Evolutionary conservation across 2,113 vertebrate species (phyloP), one percentile per base, ranked within the genome.

Genomic region (Uria lomvia): DNA sequence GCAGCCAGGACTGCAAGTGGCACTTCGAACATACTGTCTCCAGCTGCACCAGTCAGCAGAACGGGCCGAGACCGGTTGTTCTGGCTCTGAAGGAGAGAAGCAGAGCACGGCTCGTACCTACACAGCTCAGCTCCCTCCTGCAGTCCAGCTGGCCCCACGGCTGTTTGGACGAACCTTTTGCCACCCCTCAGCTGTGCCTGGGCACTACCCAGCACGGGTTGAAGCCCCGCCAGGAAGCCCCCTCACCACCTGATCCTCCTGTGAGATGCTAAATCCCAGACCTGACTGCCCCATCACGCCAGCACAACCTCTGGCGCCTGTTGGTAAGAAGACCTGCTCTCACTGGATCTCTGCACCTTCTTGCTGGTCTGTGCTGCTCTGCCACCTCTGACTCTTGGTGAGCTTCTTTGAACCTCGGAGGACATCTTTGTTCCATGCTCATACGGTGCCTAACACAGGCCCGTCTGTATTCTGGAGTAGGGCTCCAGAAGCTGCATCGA

Each of bases 121-220:
- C 23, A 7, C 8, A 9, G 72, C 65, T 63, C 3, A 52, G 26
- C 32, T 34, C 50, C 32, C 38, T 85, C 36, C 90, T 36, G 34
- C 6, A 21, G 45, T 7, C 66, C 12, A 8, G 52, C 27, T 32
- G 60, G 12, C 29, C 38, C 45, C 78, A 23, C 0, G 0, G n/a
- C 85, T 89, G 34, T 50, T 18, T n/a, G 49, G 27, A 49, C 45
- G 45, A 34, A 34, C 36, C 34, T 87, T 52, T 34, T 74, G 50
- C 4, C 2, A 43, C 12, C 43, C 36, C 55, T 47, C 49, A 56
- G n/a, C 55, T 47, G 32, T 42, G 47, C 47, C 20, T 20, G 43
- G 71, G 36, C 52, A 7, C 38, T 18, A 6, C 40, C 12, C 38
- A 72, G 42, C 55, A 10, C 0, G 12, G 58, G 43, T 32, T 38